phyloP scores from a whole-genome alignment of 2,797 vertebrate species.

The Sardinella longiceps region DNA sequence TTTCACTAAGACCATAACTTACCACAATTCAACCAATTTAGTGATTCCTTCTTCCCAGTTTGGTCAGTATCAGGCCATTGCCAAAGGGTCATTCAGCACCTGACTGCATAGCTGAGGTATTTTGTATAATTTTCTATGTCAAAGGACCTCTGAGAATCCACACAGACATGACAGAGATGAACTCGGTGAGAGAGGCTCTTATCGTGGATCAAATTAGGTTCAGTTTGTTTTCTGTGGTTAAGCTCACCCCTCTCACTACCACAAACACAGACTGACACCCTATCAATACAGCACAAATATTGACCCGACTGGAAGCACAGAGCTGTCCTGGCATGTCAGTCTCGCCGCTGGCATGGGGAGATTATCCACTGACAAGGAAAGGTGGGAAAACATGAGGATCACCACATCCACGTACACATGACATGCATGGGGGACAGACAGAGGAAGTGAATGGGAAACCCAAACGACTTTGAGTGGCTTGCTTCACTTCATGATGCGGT shows the following conservation, averaged over 20 bases:
- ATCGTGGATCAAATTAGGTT: conserved; percentile 55
- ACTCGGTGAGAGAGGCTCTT: conserved; percentile 41
- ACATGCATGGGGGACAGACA: background rate
- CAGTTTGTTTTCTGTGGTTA: conserved; percentile 47
- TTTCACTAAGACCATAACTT: background rate
- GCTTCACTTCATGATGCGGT: background rate
- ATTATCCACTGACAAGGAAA: background rate
- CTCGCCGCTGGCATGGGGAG: background rate
- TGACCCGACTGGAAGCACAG: conserved; percentile 48
- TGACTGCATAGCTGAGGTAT: background rate
- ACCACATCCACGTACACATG: background rate
- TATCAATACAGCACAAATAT: conserved; percentile 61
- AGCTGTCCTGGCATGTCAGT: conserved; percentile 6
- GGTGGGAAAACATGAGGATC: conserved; percentile 16
- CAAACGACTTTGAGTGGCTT: background rate
- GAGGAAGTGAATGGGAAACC: background rate
- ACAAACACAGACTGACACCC: conserved; percentile 49
- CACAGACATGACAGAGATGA: conserved; percentile 28
- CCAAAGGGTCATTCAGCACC: background rate
- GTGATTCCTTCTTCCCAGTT: background rate
- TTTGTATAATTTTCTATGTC: conserved; percentile 15
- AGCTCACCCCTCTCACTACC: conserved; percentile 39
- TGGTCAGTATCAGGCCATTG: background rate
- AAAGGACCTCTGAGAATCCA: conserved; percentile 27
- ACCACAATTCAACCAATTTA: background rate